phyloP scores from a whole-genome alignment of 2,888 invertebrate species.

The Cephus nigrinus region DNA sequence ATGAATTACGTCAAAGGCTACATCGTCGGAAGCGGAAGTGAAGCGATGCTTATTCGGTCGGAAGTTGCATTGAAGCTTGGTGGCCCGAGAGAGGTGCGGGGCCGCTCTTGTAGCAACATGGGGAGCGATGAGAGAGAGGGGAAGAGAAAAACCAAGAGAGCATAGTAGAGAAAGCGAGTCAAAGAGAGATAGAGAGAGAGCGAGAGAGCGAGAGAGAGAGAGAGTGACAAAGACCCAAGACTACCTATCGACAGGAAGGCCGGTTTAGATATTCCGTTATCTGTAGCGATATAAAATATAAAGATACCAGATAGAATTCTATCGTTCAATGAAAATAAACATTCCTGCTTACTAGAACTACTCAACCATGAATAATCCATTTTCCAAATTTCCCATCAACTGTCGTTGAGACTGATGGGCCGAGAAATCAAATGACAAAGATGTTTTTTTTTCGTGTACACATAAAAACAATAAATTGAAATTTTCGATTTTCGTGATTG shows the following conservation, averaged over 20 bases:
- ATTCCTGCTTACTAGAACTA: too few species aligned
- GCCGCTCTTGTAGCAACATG: slow-evolving; percentile 25
- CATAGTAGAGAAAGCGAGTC: slow-evolving; percentile 13
- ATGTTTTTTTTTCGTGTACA: too few species aligned
- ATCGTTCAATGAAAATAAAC: too few species aligned
- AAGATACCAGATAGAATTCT: not conserved
- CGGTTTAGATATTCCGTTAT: slow-evolving; percentile 50
- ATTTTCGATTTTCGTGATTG: too few species aligned
- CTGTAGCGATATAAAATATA: slow-evolving; percentile 40
- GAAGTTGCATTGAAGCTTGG: slow-evolving; percentile 55
- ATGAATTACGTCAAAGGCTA: slow-evolving; percentile 54
- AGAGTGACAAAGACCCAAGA: slow-evolving; percentile 17
- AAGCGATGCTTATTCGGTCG: slow-evolving; percentile 58
- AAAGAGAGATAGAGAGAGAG: slow-evolving; percentile 18
- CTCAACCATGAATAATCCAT: too few species aligned
- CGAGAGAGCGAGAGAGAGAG: slow-evolving; percentile 18
- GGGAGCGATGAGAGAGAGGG: slow-evolving; percentile 22
- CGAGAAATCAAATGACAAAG: too few species aligned
- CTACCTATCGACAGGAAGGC: slow-evolving; percentile 58
- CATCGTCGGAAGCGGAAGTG: slow-evolving; percentile 58
- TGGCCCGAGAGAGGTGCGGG: slow-evolving; percentile 37
- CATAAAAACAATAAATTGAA: too few species aligned
- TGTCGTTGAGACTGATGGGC: too few species aligned
- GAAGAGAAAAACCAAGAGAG: slow-evolving; percentile 18
- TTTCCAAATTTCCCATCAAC: too few species aligned